Evolutionary conservation across 2,797 vertebrate species (phyloP), one percentile per base, ranked within the genome.

Genomic region (Apodemus agrarius): DNA sequence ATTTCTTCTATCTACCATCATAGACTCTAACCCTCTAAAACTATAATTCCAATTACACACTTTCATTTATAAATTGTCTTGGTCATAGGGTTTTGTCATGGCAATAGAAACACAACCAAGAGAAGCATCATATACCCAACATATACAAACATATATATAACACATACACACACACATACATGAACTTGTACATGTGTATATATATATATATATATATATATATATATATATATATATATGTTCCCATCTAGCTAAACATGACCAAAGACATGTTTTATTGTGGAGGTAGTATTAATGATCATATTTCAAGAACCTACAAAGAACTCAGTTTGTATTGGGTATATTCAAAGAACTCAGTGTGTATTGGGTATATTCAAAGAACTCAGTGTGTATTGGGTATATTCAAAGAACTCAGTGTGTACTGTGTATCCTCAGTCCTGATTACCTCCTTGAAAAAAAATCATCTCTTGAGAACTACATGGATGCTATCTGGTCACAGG

Each of bases 371-470:
- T 69, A 12, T 54, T 54, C 52, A 54, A 54, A 54, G 52, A 54
- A 54, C 52, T 14, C 52, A 54, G 52, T 59, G 59, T 7, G 21
- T 61, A 61, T 24, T 22, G 21, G 8, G 59, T 61, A 22, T 61
- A 6, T 59, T 59, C 57, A 21, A 21, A 59, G 57, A 59, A 59
- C 57, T 59, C 57, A n/a, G 7, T 49, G 46, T 74, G 12, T 29
- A 43, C 34, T 1, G 0, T 72, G 12, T 37, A 24, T 69, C 19
- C 81, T 69, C 61, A 90, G 24, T 24, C 43, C 83, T 80, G 21
- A 43, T 37, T 63, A 52, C 81, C 74, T 95, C 57, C 34, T 78
- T 61, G n/a, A 72, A 81, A 93, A 91, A 90, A 19, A n/a, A n/a
- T 69, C 19, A 69, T 93, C 43, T 63, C 63, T 78, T 54, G 65